phyloP scores from a whole-genome alignment of 2,113 vertebrate genomes.

The Ascaphus truei region DNA sequence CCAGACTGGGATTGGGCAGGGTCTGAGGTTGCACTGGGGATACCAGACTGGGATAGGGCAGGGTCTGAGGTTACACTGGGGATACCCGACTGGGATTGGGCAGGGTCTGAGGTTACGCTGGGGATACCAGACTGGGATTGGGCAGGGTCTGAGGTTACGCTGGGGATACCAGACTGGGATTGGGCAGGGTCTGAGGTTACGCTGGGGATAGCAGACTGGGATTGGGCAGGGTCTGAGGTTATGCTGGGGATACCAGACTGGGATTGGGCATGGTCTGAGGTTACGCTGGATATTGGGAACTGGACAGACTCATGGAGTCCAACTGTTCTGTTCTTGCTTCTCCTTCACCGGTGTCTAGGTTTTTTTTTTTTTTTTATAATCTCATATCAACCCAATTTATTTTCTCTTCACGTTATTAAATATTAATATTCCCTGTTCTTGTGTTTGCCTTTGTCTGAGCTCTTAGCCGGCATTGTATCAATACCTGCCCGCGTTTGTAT shows the following conservation, averaged over 20 bases:
- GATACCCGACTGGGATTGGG: conserved; percentile 31
- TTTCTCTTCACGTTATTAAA: conserved; percentile 32
- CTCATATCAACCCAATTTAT: conserved; percentile 17
- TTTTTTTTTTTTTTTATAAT: conserved; percentile 36
- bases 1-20: conserved; percentile 9
- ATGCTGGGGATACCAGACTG: conserved; percentile 24
- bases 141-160: conserved; percentile 19
- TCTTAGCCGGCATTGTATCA: conserved; percentile 36
- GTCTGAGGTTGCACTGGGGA: conserved; percentile 18
- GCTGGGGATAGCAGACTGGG: not conserved
- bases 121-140: conserved; percentile 12
- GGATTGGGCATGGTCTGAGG: conserved; percentile 27
- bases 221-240: conserved; percentile 25
- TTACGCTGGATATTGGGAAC: conserved; percentile 8
- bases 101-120: conserved; percentile 18
- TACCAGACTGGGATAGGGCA: conserved; percentile 13
- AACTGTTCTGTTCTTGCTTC: conserved; percentile 32
- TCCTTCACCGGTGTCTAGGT: conserved; percentile 33
- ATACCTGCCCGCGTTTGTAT: conserved; percentile 14
- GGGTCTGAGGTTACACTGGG: conserved; percentile 18
- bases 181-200: conserved; percentile 23
- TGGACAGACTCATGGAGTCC: conserved; percentile 15
- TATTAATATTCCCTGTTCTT: conserved; percentile 29
- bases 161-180: conserved; percentile 7
- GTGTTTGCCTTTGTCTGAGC: conserved; percentile 35